phyloP scores from a whole-genome alignment of 2,113 vertebrate genomes.

The Apodemus speciosus region DNA sequence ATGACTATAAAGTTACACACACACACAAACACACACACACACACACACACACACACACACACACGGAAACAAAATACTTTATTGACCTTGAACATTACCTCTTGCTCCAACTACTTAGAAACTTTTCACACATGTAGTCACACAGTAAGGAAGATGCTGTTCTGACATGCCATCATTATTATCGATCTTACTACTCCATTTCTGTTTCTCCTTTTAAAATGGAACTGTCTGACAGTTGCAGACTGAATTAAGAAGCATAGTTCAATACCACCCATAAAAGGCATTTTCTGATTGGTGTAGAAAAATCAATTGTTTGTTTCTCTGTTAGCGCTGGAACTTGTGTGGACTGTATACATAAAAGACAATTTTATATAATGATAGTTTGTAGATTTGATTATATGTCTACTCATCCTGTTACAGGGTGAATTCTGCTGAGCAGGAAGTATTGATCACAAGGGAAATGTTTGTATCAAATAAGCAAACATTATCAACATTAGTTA shows the following conservation, averaged over 20 bases:
- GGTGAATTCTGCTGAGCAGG: neutral
- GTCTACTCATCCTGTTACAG: neutral
- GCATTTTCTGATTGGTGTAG: neutral
- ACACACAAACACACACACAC: neutral
- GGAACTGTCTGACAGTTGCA: neutral
- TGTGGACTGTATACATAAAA: neutral
- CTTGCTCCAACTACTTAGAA: neutral
- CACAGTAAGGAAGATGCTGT: too few species aligned
- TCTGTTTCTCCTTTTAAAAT: neutral
- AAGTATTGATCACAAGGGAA: slow-evolving; percentile 7
- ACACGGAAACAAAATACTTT: neutral
- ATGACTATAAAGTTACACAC: neutral
- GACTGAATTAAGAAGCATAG: neutral
- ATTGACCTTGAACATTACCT: neutral
- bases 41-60: neutral
- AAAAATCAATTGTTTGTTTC: neutral
- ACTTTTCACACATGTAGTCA: neutral
- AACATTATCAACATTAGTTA: neutral
- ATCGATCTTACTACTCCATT: neutral
- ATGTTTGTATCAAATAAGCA: slow-evolving; percentile 29
- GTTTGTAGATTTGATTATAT: slow-evolving; percentile 31
- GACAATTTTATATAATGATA: neutral
- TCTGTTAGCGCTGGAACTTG: accelerated
- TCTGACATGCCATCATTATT: neutral
- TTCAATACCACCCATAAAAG: neutral